phyloP scores from a whole-genome alignment of 2,888 invertebrate genomes.

The Sesia apiformis region DNA sequence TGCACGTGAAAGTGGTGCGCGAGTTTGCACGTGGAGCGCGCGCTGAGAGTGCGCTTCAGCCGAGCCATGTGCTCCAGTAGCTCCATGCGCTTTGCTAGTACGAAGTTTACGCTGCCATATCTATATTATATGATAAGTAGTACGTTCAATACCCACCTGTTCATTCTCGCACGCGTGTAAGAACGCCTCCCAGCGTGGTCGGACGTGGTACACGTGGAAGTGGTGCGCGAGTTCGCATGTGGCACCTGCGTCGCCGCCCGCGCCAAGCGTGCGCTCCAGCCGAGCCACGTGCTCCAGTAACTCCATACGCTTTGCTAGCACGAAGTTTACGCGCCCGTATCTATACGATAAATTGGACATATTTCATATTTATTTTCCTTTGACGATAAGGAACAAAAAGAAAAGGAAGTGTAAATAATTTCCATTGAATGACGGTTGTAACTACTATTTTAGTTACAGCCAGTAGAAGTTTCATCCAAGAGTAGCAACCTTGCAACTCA shows the following conservation, averaged over 20 bases:
- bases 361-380: too few species aligned
- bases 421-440: too few species aligned
- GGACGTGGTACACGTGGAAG: slow-evolving; percentile 95
- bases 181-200: slow-evolving; percentile 95
- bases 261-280: slow-evolving; percentile 86
- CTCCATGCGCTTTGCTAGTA: slow-evolving; percentile 93
- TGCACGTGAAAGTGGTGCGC: slow-evolving; percentile 98
- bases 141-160: not conserved
- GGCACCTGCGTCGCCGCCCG: slow-evolving; percentile 93
- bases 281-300: slow-evolving; percentile 90
- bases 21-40: slow-evolving; percentile 98
- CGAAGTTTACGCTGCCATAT: slow-evolving; percentile 99
- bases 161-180: slow-evolving; percentile 31
- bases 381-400: too few species aligned
- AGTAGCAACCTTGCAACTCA: too few species aligned
- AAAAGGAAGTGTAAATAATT: too few species aligned
- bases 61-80: slow-evolving; percentile 90
- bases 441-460: too few species aligned
- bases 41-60: slow-evolving; percentile 86
- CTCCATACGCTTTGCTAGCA: slow-evolving; percentile 93
- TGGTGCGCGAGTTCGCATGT: slow-evolving; percentile 99
- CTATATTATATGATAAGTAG: slow-evolving; percentile 36
- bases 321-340: slow-evolving; percentile 99
- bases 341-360: slow-evolving; percentile 36
- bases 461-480: too few species aligned